Conservation (phyloP, 1,140 invertebrate genomes). For the Scaptomyza pallida region DNA sequence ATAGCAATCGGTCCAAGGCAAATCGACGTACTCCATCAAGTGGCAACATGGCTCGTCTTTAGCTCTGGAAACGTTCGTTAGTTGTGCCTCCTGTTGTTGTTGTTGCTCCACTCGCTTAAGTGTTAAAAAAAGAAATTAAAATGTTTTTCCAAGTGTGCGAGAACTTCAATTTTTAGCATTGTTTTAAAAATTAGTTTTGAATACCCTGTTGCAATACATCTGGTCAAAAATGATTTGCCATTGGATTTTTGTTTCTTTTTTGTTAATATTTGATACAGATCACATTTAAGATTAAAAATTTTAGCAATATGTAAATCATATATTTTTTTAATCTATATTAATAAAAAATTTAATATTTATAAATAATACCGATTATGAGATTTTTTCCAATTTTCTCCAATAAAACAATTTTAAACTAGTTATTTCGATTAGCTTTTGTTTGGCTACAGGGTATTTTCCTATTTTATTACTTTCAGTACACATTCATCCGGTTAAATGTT, state of each 20-base stretch:
- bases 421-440: no score
- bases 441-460: neutral
- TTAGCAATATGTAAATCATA: no score
- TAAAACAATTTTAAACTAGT: no score
- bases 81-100: constrained; percentile 39
- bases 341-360: no score
- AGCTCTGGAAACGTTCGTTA: constrained; percentile 45
- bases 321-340: no score
- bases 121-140: constrained; percentile 74
- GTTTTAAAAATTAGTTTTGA: constrained; percentile 32
- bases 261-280: no score
- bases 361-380: no score
- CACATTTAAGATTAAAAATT: no score
- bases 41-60: constrained; percentile 40
- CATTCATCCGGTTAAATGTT: neutral
- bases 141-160: constrained; percentile 73
- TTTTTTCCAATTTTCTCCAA: no score
- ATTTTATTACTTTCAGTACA: neutral
- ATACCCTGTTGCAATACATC: neutral
- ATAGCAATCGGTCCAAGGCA: constrained; percentile 32
- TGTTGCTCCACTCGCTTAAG: constrained; percentile 29
- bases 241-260: no score
- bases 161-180: constrained; percentile 66
- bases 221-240: neutral
- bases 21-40: constrained; percentile 59